Base-by-base conservation (phyloP, 2,113 vertebrate genomes). In the Zosterops borbonicus region DNA sequence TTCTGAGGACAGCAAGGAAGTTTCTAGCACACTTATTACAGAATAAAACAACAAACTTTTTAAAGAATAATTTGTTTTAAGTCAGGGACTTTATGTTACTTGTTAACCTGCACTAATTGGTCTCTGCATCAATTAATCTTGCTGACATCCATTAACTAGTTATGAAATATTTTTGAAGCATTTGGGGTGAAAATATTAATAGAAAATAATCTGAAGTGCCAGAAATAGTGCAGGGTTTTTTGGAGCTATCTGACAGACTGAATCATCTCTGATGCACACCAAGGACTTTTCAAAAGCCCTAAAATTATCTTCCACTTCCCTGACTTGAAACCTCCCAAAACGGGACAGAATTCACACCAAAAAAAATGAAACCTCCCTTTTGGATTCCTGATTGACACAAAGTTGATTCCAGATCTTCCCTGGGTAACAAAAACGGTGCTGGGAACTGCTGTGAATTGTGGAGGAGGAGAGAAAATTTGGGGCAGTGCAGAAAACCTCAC, bases 391-490 rank as follows among this genome's bases (percentile, higher is more conserved):
- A 75, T 22, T 64, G 80, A 58, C 56, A 91, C n/a, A 60, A 37
- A 46, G 12, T 5, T 41, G 28, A 23, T 58, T 84, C 50, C 39
- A 82, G 50, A 29, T 33, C 46, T 83, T 68, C 62, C 23, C 19
- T 15, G 42, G 71, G 3, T 60, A 28, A n/a, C n/a, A 37, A 12
- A 24, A 68, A 33, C 0, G 0, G 22, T 29, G 46, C 21, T 7
- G 7, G 39, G 46, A 58, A 37, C 58, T 21, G 25, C 3, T n/a
- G 56, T 28, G 56, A 84, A 84, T 22, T n/a, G 78, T 5, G n/a
- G 49, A 85, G 41, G 17, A 90, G 41, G 78, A 87, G 58, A 80
- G 33, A 75, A 55, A 87, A 83, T 10, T 7, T 3, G 21, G 42
- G 42, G 21, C 33, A 56, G 52, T 8, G 47, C 7, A 60, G 83